Conservation (phyloP, 2,888 invertebrate genomes). For the Neuroscelio doddi region DNA sequence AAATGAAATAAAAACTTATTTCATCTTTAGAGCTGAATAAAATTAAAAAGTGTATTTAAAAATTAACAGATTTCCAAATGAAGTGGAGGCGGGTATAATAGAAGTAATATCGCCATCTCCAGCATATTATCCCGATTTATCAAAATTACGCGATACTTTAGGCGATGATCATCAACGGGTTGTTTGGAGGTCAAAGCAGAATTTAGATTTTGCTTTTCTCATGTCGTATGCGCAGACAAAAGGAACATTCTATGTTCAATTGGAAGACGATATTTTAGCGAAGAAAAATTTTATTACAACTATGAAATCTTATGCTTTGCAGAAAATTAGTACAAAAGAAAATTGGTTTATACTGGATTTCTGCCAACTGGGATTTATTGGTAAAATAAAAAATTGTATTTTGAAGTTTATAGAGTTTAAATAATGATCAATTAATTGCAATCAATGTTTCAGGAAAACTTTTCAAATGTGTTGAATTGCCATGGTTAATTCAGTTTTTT, state of each 20-base stretch:
- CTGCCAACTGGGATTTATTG: conserved; percentile 95
- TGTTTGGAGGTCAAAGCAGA: conserved; percentile 95
- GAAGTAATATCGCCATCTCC: conserved; percentile 91
- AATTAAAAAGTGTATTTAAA: not conserved
- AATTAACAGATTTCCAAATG: conserved; percentile 79
- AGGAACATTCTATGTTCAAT: conserved; percentile 91
- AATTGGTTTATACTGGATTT: conserved; percentile 95
- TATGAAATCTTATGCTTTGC: conserved; percentile 87
- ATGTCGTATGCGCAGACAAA: conserved; percentile 94
- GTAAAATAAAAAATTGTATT: too few relatives aligned
- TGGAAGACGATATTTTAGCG: conserved; percentile 95
- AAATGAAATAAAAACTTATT: too few relatives aligned
- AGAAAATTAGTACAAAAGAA: conserved; percentile 82
- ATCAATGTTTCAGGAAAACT: conserved; percentile 83
- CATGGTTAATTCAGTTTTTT: conserved; percentile 91
- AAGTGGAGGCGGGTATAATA: conserved; percentile 85
- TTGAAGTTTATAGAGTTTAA: too few relatives aligned
- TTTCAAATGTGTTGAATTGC: conserved; percentile 90
- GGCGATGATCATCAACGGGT: conserved; percentile 90
- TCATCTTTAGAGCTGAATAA: too few relatives aligned
- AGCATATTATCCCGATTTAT: conserved; percentile 91
- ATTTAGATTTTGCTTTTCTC: conserved; percentile 92
- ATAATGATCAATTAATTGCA: too few relatives aligned
- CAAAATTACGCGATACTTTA: conserved; percentile 82
- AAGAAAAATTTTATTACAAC: conserved; percentile 87